Conservation (phyloP, 2,888 invertebrate genomes). For the Acanthococcus lagerstroemiae region DNA sequence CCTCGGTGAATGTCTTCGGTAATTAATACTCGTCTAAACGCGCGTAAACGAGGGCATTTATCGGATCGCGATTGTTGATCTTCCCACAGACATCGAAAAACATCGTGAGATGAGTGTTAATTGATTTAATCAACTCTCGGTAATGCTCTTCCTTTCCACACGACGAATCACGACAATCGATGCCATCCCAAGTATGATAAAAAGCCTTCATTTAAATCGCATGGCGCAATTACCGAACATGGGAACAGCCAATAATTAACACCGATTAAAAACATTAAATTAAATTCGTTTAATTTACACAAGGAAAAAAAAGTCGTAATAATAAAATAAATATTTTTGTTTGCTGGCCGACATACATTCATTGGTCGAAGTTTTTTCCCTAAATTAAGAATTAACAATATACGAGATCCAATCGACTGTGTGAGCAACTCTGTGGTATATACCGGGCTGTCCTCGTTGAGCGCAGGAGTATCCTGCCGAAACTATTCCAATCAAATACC, state of each 20-base stretch:
- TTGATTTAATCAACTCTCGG: neutral
- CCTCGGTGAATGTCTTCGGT: too few species aligned
- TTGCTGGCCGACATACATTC: slow-evolving; percentile 16
- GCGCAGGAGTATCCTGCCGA: slow-evolving; percentile 92
- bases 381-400: slow-evolving; percentile 45
- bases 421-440: slow-evolving; percentile 84
- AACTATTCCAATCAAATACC: slow-evolving; percentile 84
- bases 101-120: too few species aligned
- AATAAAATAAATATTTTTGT: slow-evolving; percentile 5
- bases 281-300: slow-evolving; percentile 10
- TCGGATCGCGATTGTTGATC: neutral
- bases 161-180: too few species aligned
- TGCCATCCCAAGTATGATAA: too few species aligned
- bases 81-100: neutral
- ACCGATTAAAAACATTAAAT: slow-evolving; percentile 22
- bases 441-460: slow-evolving; percentile 84
- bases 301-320: neutral
- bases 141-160: neutral
- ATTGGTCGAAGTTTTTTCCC: slow-evolving; percentile 2
- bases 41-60: too few species aligned
- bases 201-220: too few species aligned
- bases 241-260: too few species aligned
- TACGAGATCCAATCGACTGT: slow-evolving; percentile 86
- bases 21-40: too few species aligned
- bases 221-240: too few species aligned